A percentile compares a stretch with the other conserved stretches of the same genome.
phyloP scores from a whole-genome alignment of 2,888 invertebrate genomes.

The Agrilus mali region DNA sequence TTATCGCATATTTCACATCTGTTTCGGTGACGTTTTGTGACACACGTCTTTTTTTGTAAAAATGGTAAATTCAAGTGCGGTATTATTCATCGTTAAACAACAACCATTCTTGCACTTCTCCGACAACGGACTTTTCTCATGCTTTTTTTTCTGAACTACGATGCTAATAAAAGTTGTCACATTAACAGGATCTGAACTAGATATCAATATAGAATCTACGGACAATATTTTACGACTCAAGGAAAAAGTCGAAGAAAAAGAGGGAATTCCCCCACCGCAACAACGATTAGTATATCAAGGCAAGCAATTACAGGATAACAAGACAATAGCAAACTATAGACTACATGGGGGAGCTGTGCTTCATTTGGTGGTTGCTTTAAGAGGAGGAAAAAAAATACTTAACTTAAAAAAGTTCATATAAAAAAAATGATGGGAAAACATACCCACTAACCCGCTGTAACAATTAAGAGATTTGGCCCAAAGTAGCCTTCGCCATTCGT shows the following conservation, averaged over 20 bases:
- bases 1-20: too few species aligned
- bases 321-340: constrained; percentile 28
- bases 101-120: too few species aligned
- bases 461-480: constrained; percentile 69
- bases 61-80: too few species aligned
- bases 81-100: too few species aligned
- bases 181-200: constrained; percentile 28
- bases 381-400: constrained; percentile 21
- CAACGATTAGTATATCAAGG: constrained; percentile 30
- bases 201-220: constrained; percentile 27
- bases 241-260: constrained; percentile 30
- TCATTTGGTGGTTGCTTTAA: constrained; percentile 30
- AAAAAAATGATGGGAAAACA: constrained; percentile 16
- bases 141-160: not conserved
- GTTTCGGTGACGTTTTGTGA: too few species aligned
- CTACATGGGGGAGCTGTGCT: constrained; percentile 27
- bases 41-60: too few species aligned
- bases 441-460: constrained; percentile 57
- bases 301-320: constrained; percentile 30
- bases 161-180: constrained; percentile 32
- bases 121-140: too few species aligned
- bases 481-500: constrained; percentile 63
- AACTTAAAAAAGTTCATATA: not conserved
- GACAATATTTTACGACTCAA: constrained; percentile 28
- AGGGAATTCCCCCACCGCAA: constrained; percentile 31